phyloP scores from a whole-genome alignment of 2,888 invertebrate species.

The Drosophila quinaria region DNA sequence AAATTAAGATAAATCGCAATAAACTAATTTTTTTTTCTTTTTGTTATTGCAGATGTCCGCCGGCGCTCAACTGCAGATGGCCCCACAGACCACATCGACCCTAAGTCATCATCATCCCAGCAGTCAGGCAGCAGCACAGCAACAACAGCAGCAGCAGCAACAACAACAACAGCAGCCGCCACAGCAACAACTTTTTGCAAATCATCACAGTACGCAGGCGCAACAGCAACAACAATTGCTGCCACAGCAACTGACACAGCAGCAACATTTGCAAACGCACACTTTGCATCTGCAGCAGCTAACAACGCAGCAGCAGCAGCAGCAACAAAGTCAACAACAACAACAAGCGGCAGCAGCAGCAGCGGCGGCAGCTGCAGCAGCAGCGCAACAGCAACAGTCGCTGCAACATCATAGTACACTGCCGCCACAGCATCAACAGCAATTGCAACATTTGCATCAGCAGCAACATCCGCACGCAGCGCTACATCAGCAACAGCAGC shows the following conservation, averaged over 20 bases:
- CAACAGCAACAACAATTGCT: conserved; percentile 63
- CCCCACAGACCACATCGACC: conserved; percentile 93
- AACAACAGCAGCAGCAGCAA: conserved; percentile 78
- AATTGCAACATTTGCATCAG: conserved; percentile 65
- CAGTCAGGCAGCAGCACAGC: conserved; percentile 80
- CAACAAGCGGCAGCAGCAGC: conserved; percentile 45
- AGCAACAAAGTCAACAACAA: conserved; percentile 43
- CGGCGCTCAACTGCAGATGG: conserved; percentile 98
- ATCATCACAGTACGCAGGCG: conserved; percentile 70
- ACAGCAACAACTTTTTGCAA: conserved; percentile 68
- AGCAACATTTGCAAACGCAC: conserved; percentile 68
- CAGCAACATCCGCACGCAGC: conserved; percentile 63
- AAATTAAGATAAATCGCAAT: neutral
- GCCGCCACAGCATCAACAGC: conserved; percentile 61
- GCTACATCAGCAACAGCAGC: conserved; percentile 72
- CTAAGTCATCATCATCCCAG: conserved; percentile 85
- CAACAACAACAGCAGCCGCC: conserved; percentile 68
- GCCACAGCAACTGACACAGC: conserved; percentile 56
- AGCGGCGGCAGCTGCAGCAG: conserved; percentile 49
- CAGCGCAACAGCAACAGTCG: conserved; percentile 51
- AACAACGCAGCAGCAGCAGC: conserved; percentile 60
- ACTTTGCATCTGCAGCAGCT: conserved; percentile 68
- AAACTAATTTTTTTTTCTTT: conserved; percentile 20
- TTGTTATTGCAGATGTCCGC: conserved; percentile 92
- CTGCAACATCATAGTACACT: conserved; percentile 52